Evolutionary conservation across 2,797 vertebrate genomes (phyloP), one percentile per base, ranked within the genome.

Genomic region (Bovichtus diacanthus): DNA sequence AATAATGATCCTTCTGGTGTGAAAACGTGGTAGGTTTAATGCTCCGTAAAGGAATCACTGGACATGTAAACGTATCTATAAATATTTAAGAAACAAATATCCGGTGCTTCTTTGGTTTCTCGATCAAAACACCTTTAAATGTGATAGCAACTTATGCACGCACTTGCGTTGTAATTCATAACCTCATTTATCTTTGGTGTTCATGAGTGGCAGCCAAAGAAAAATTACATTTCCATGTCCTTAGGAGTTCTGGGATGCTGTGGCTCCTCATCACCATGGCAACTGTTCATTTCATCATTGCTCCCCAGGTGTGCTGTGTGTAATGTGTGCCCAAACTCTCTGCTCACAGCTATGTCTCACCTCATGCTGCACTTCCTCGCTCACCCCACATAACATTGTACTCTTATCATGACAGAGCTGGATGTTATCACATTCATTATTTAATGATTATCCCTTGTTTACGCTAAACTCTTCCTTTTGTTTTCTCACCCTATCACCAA

Each of bases 201-300:
- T 69, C 74, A 50, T 81, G 78, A 82, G 63, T 67, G 54, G 41
- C 80, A 80, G 64, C 64, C 51, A 54, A 73, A 59, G 54, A 63
- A 78, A 76, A 63, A 83, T 81, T 60, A 79, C 54, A 86, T 90
- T 90, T 84, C 29, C 54, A 43, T 18, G 7, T 87, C 78, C 72
- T 84, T 82, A n/a, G 76, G 80, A 83, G 70, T 86, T 84, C 81
- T 73, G 60, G 76, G 86, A 90, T 80, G 74, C 89, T 88, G 73
- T 81, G 80, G 76, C 83, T 70, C 87, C 70, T 82, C 29, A 63
- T 95, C 84, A 78, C 94, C 92, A 94, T 94, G 87, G 93, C 81
- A 95, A 93, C 93, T 36, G 51, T 70, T 78, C 56, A 70, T 86
- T 74, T 90, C 65, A 27, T 90, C 89, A 87, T 72, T 41, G 51